Evolutionary conservation across 2,113 vertebrate species (phyloP).

Genomic region (Larimichthys crocea): DNA sequence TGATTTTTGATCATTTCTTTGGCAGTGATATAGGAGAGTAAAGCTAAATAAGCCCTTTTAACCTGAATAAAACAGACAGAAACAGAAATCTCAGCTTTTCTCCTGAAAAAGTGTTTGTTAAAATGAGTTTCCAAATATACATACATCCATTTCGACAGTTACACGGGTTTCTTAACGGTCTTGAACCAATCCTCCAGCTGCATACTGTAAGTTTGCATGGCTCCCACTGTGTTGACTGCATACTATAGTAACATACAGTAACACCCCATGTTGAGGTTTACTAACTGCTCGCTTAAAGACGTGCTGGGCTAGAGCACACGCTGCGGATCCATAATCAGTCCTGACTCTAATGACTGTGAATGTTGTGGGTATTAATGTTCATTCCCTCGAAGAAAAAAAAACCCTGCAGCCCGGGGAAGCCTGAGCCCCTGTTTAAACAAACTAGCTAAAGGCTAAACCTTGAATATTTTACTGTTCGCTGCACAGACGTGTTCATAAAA

Average conservation of each 20-base stretch:
- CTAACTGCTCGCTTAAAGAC: slow-evolving; percentile 33
- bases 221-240: not conserved
- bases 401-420: slow-evolving; percentile 36
- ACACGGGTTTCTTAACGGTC: not conserved
- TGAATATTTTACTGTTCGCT: slow-evolving; percentile 65
- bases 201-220: not conserved
- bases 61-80: not conserved
- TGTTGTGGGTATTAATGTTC: slow-evolving; percentile 60
- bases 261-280: not conserved
- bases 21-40: not conserved
- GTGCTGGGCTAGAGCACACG: not conserved
- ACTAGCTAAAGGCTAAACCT: slow-evolving; percentile 65
- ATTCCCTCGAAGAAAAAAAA: slow-evolving; percentile 32
- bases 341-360: slow-evolving; percentile 57
- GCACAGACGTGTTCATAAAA: slow-evolving; percentile 68
- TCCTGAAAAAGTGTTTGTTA: not conserved
- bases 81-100: not conserved
- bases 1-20: not conserved
- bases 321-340: slow-evolving; percentile 52
- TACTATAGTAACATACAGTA: not conserved
- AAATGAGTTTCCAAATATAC: not conserved
- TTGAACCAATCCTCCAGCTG: not conserved
- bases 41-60: not conserved
- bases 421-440: slow-evolving; percentile 76
- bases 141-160: not conserved